Base-by-base conservation (phyloP, 2,113 vertebrate species). In the Pelusios castaneus region DNA sequence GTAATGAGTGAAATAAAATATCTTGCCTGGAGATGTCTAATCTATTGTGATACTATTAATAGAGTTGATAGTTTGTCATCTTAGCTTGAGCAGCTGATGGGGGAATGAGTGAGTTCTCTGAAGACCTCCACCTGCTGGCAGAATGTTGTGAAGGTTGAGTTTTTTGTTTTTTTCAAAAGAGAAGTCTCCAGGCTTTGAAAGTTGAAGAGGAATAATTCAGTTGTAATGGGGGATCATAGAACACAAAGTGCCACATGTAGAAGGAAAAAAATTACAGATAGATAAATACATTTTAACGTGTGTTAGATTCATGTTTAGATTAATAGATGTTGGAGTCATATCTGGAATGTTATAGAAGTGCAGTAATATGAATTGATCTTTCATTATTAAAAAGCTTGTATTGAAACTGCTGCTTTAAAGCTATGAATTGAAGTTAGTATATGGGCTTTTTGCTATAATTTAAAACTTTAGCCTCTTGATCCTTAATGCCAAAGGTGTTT, bases 81-180 rank as follows among this genome's bases (percentile, higher is more conserved):
- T 73, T 80, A 80, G 73, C 45, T 34, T 90, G 84, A 63, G 41
- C 22, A 75, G 22, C 43, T 25, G 24, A 14, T 86, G 56, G 90
- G 49, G 22, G 56, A 80, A 82, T 87, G 41, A 77, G 84, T 87
- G 92, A 75, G 49, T 90, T 87, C 67, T 90, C 63, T 85, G 73
- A 49, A 38, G 17, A 67, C 6, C 63, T 67, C 63, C 80, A 43
- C 38, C 16, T 87, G 55, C 88, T 93, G 77, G 12, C 38, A 82
- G 58, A 84, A 70, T 87, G 21, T 38, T 84, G 22, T 16, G 24
- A 89, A 54, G 82, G 85, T 88, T 56, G 76, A 76, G 51, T 89
- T 60, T 90, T 75, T 3, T 82, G n/a, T n/a, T 92, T 89, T 31
- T 91, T 5, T 91, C 95, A 93, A 95, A 95, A 78, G 87, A 92